These are phyloP conservation scores for Drosophila cardini DNA, from an alignment of 1,140 invertebrate genomes.

Conservation along the genomic window DNA sequence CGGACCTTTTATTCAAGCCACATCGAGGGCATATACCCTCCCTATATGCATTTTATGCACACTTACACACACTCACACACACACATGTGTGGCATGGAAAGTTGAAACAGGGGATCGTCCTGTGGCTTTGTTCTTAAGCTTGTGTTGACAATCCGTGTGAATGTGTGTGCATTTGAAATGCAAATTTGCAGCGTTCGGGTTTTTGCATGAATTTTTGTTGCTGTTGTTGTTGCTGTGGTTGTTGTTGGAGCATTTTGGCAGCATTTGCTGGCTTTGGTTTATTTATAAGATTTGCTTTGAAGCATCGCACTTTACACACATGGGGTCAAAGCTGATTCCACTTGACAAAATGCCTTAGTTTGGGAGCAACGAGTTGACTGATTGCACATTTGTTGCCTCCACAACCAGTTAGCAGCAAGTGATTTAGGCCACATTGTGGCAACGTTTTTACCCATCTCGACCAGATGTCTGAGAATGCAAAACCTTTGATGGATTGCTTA, in stretches of 20 bases:
- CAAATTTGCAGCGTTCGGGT: conserved; percentile 65
- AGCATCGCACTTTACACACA: conserved; percentile 62
- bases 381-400: conserved; percentile 46
- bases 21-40: conserved; percentile 17
- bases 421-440: conserved; percentile 36
- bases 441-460: background rate
- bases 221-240: conserved; percentile 9
- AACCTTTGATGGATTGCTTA: background rate
- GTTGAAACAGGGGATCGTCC: conserved; percentile 26
- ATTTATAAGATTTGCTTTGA: conserved; percentile 79
- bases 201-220: conserved; percentile 27
- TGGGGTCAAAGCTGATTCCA: conserved; percentile 58
- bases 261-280: conserved; percentile 57
- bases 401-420: background rate
- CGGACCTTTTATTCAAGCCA: conserved; percentile 39
- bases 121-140: conserved; percentile 61
- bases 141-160: conserved; percentile 56
- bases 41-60: conserved; percentile 69
- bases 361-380: conserved; percentile 50
- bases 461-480: background rate
- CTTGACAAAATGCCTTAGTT: conserved; percentile 64
- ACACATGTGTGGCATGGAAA: conserved; percentile 18
- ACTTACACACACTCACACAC: conserved; percentile 42
- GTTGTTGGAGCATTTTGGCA: conserved; percentile 41
- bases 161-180: conserved; percentile 56